Evolutionary conservation across 2,113 vertebrate genomes (phyloP).

Genomic region (Ceyx cyanopectus): DNA sequence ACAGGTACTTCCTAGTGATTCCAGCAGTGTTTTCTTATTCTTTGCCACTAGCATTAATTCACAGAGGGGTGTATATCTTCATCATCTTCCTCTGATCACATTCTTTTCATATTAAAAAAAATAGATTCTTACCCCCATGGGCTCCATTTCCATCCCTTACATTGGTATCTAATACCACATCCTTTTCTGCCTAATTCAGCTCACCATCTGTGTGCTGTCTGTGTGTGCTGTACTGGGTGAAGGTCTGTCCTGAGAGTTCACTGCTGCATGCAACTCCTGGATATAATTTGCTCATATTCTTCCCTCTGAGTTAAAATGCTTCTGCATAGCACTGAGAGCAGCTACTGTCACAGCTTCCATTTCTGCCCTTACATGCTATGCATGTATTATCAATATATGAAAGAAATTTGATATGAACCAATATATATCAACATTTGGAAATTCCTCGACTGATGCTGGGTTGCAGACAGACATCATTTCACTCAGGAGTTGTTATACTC

Average conservation of each 20-base stretch:
- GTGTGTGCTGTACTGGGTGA: neutral
- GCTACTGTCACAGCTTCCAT: neutral
- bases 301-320: neutral
- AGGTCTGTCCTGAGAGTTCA: neutral
- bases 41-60: neutral
- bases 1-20: neutral
- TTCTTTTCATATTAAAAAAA: neutral
- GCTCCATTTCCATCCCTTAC: neutral
- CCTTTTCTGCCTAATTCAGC: neutral
- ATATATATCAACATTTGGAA: neutral
- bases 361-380: neutral
- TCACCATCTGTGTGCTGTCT: accelerated
- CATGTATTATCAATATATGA: neutral
- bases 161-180: accelerated
- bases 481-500: neutral
- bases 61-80: neutral
- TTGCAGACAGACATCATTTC: neutral
- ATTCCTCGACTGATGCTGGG: neutral
- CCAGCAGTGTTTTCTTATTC: neutral
- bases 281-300: neutral
- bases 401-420: neutral
- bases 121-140: neutral
- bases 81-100: neutral
- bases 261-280: neutral
- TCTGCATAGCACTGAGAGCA: neutral